Evolutionary conservation across 2,113 vertebrate genomes (phyloP).

Genomic region (Sula dactylatra): DNA sequence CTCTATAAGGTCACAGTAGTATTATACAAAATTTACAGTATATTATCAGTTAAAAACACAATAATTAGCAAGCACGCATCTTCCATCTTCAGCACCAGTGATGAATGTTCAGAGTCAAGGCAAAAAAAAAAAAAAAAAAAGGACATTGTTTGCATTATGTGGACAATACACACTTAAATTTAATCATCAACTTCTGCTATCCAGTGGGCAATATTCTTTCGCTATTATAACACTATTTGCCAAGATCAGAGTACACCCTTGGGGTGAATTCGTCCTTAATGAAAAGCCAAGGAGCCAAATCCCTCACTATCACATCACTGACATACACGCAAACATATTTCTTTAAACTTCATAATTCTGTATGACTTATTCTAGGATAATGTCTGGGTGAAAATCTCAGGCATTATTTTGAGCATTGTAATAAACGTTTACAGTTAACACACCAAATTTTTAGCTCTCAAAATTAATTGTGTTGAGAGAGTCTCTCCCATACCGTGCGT

Average conservation of each 20-base stretch:
- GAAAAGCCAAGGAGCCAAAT: conserved; percentile 77
- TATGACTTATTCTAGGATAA: conserved; percentile 54
- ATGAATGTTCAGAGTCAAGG: conserved; percentile 83
- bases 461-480: not conserved
- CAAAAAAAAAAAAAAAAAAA: conserved; percentile 29
- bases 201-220: conserved; percentile 75
- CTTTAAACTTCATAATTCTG: conserved; percentile 63
- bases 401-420: conserved; percentile 47
- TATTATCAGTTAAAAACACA: conserved; percentile 82
- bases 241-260: conserved; percentile 80
- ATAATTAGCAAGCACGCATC: conserved; percentile 77
- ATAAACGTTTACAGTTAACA: conserved; percentile 2
- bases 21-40: conserved; percentile 81
- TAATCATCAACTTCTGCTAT: conserved; percentile 86
- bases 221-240: conserved; percentile 84
- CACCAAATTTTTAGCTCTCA: not conserved
- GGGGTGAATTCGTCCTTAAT: conserved; percentile 88
- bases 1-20: conserved; percentile 78
- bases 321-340: conserved; percentile 34
- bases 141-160: conserved; percentile 77
- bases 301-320: conserved; percentile 53
- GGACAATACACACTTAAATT: conserved; percentile 83
- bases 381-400: conserved; percentile 16
- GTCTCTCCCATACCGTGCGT: not conserved
- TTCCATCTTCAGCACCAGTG: conserved; percentile 73